Evolutionary conservation across 2,797 vertebrate species (phyloP).

Genomic region (Thripadectes ignobilis): DNA sequence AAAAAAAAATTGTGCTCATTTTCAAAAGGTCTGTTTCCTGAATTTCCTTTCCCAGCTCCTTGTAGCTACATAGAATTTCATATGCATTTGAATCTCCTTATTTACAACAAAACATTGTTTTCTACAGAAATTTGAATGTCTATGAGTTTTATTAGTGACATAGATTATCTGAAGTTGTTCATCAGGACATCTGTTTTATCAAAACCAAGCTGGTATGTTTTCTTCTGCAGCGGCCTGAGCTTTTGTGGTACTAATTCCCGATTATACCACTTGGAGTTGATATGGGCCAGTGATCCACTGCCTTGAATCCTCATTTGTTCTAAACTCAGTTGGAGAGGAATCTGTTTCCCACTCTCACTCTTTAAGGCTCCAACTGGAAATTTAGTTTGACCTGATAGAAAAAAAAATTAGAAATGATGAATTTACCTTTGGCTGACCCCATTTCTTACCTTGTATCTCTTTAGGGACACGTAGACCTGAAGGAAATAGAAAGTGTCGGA

Average conservation of each 20-base stretch:
- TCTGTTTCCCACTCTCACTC: background rate
- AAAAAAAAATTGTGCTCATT: background rate
- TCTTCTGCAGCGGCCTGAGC: background rate
- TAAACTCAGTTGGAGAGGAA: background rate
- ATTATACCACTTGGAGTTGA: background rate
- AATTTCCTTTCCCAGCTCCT: background rate
- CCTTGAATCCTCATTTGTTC: background rate
- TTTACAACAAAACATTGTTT: background rate
- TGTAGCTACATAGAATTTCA: background rate
- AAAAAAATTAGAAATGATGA: background rate
- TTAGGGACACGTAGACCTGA: background rate
- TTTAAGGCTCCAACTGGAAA: background rate
- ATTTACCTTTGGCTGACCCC: background rate
- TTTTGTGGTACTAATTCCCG: background rate
- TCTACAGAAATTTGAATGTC: background rate
- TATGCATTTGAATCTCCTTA: background rate
- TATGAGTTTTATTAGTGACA: background rate
- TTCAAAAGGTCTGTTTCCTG: background rate
- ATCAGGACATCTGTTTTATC: background rate
- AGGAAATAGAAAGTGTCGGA: background rate
- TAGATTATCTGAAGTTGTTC: background rate
- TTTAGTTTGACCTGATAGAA: background rate
- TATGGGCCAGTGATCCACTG: background rate
- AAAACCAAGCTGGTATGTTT: background rate
- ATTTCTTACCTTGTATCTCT: background rate